Base-by-base conservation (phyloP, 2,797 vertebrate genomes). In the Anabas testudineus region DNA sequence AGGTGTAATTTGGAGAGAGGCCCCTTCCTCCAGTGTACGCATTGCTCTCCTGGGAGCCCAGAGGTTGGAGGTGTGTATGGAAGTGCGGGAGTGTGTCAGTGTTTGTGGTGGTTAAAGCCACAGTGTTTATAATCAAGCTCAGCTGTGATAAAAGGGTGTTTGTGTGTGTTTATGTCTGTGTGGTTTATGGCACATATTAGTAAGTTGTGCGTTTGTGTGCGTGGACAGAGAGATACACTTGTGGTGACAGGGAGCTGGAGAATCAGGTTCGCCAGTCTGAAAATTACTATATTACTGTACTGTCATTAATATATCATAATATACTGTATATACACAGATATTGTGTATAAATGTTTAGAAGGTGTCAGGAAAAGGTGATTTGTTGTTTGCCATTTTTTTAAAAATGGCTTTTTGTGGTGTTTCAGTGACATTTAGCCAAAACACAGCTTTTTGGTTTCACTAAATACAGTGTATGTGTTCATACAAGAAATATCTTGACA, bases 1-100 rank as follows among this genome's bases (percentile, higher is more conserved):
- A 82, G 43, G 69, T 91, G 86, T 90, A 86, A 87, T 88, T 87
- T 83, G 86, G 87, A 87, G 90, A 88, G 82, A 64, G 81, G 82
- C 81, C 85, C 78, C 80, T 72, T 85, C 64, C 74, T 86, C 59
- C 66, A 48, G 69, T 74, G 72, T 82, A 63, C 64, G 71, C 81
- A 90, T 91, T 52, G 42, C 77, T 90, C 90, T 90, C 86, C 49
- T 56, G 90, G 85, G 89, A 87, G 72, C 65, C 21, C 56, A 76
- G 46, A 30, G 52, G 26, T 61, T 84, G 56, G 57, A 78, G 69
- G 54, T 73, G 64, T 76, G 76, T 67, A 56, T 65, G 63, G 64
- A 52, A 46, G 69, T 70, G 62, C 66, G 43, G 30, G 69, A 42
- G 45, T 48, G 30, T 68, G 61, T 74, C 57, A 75, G 47, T 36